Conservation (phyloP, 2,113 vertebrate species). For the Nerophis ophidion region DNA sequence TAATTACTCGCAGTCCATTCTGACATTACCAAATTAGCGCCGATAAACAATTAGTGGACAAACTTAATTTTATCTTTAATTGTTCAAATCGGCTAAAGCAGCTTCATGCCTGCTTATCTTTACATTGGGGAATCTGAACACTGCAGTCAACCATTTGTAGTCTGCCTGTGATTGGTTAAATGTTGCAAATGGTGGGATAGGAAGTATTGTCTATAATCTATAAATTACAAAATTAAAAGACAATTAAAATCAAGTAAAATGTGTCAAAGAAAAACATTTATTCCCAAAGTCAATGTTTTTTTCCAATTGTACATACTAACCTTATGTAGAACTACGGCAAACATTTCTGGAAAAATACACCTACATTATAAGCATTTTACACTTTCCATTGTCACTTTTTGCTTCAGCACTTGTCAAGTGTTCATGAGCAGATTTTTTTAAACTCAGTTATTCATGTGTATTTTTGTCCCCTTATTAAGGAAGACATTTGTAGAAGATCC, state of each 20-base stretch:
- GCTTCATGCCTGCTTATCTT: too few species aligned
- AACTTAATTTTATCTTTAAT: too few species aligned
- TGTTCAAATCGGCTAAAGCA: too few species aligned
- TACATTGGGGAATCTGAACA: too few species aligned
- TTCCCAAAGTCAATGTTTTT: constrained; percentile 33
- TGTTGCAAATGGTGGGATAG: too few species aligned
- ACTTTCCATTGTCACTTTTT: constrained; percentile 13
- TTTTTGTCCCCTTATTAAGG: background rate
- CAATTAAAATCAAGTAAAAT: constrained; percentile 19
- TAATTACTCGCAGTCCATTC: too few species aligned
- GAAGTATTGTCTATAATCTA: too few species aligned
- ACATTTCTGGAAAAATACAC: constrained; percentile 58
- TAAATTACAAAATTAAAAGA: too few species aligned
- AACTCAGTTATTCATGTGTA: background rate
- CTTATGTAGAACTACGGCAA: constrained; percentile 50
- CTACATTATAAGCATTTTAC: constrained; percentile 42
- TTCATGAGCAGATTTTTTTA: background rate
- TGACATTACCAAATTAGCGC: too few species aligned
- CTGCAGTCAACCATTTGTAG: too few species aligned
- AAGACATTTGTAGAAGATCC: background rate
- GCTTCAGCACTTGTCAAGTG: background rate
- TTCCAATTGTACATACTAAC: constrained; percentile 52
- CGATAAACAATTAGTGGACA: too few species aligned
- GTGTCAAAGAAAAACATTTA: constrained; percentile 47
- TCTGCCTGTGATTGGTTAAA: too few species aligned